Conservation (phyloP, 1,140 invertebrate species). For the Hetaerina americana region DNA sequence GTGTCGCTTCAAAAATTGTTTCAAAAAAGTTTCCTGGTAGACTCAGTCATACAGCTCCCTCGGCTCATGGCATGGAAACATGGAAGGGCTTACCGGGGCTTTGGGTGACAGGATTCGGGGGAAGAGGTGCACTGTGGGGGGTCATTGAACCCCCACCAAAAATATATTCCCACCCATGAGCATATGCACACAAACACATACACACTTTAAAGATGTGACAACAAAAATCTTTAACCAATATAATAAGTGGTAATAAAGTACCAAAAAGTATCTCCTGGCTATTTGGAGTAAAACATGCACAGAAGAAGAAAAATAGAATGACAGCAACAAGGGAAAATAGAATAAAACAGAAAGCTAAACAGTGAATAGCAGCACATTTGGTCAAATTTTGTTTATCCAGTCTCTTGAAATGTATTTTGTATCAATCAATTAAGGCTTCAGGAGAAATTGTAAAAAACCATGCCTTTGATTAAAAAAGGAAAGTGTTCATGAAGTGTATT, state of each 20-base stretch:
- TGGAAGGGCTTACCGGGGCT: background rate
- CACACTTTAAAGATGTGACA: background rate
- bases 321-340: background rate
- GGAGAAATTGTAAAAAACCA: background rate
- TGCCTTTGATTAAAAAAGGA: background rate
- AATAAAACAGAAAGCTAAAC: background rate
- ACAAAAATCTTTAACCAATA: background rate
- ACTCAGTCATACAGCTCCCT: background rate
- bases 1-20: background rate
- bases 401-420: background rate
- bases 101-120: background rate
- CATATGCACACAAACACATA: background rate
- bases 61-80: background rate
- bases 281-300: background rate
- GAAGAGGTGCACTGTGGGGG: background rate
- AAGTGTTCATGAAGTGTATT: conserved; percentile 30
- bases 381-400: background rate
- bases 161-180: background rate
- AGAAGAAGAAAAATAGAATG: background rate
- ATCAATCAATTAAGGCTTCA: background rate
- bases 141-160: too few relatives aligned
- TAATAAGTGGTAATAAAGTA: background rate
- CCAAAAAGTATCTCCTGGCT: background rate
- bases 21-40: background rate
- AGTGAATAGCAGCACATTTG: background rate